Base-by-base conservation (phyloP, 1,140 invertebrate species). In the Zaprionus taronus region DNA sequence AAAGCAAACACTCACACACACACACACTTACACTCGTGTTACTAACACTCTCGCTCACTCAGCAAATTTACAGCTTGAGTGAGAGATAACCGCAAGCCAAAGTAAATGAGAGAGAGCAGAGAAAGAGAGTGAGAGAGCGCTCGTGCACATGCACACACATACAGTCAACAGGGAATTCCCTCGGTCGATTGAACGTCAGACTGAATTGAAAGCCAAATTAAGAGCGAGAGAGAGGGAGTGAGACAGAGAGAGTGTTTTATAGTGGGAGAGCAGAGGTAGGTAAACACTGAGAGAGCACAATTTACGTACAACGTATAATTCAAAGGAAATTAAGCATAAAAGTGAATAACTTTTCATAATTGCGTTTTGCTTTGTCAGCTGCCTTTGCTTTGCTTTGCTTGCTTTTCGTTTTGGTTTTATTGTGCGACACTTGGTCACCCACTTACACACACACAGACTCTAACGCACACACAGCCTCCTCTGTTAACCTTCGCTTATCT, bases 241-340 rank as follows among this genome's bases (percentile, higher is more conserved):
- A 41, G 56, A 5, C 44, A 28, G 57, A 63, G 55, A 47, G 41
- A 28, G 49, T n/a, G 34, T 38, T 36, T 57, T 15, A 24, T 26
- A 51, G 11, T 51, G 47, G 38, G 34, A n/a, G 55, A 58, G 34
- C 6, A 34, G 41, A n/a, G 24, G 17, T 17, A 20, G 11, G 24
- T 38, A 34, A 34, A 28, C 47, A 53, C 31, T 31, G 53, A n/a
- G 47, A 26, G 47, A 17, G 28, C 22, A 58, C 38, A 58, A 51
- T 24, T 51, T 51, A 56, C 22, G 26, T 49, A 55, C 49, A 34
- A 24, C 47, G 53, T 75, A 61, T 69, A 79, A 81, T 89, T 81
- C 72, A 89, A 84, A 77, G 81, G 79, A 89, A 89, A 89, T 89
- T 89, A 84, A 89, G 78, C 85, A 90, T 89, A 79, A 89, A 89